Evolutionary conservation across 2,888 invertebrate species (phyloP), one percentile per base, ranked within the genome.

Genomic region (Harpalus rufipes): DNA sequence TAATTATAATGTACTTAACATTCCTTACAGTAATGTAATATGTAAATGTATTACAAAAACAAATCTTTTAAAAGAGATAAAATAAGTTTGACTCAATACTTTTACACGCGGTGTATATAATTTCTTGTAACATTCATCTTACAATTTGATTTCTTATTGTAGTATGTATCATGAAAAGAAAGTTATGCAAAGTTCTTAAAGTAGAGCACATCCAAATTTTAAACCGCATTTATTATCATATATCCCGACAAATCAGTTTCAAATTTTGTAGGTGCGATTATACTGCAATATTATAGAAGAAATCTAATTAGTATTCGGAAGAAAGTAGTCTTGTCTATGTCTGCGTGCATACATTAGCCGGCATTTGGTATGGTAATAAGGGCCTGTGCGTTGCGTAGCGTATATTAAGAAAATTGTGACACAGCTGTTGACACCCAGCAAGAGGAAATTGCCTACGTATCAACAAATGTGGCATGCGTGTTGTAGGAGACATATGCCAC

Each of bases 381-480:
- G 68, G 39, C 32, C 32, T 32, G 32, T 10, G 14, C 63, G 12
- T 39, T 14, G 68, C 32, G 68, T 68, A 39, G 65, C 65, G 68
- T 68, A 68, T 68, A 68, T 68, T 68, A 68, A 68, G 68, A 68
- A 68, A 68, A n/a, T n/a, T 14, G 68, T 68, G 68, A 68, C 68
- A 68, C 68, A 68, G 68, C 21, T 68, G 68, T 68, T 68, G 68
- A 32, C 39, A 68, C 68, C 25, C 12, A n/a, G 39, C 1, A 39
- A 68, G 68, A 68, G 68, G 68, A 68, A 68, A 68, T 68, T 68
- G 68, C 39, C 6, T 39, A 39, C 68, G 68, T 68, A 68, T 68
- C 68, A 68, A 39, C 14, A 14, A 68, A 68, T 68, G 68, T 68
- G 68, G 32, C 68, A n/a, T 68, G n/a, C 68, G 32, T 65, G 65